Conservation (phyloP, 2,113 vertebrate species). For the Lanius ludovicianus region DNA sequence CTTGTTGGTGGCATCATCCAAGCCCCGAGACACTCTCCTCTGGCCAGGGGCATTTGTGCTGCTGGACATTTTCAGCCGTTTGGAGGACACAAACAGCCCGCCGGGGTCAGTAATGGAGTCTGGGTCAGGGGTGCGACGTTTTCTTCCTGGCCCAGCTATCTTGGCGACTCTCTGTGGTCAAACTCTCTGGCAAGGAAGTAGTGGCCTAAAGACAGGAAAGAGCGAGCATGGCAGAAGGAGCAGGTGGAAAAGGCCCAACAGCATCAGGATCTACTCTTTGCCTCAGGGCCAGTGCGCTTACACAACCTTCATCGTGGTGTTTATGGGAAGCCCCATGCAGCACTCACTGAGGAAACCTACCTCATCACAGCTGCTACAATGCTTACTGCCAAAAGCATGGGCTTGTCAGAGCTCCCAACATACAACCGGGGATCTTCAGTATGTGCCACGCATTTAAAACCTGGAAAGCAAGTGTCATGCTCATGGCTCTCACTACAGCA, state of each 20-base stretch:
- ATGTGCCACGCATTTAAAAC: not conserved
- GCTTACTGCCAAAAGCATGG: slow-evolving; percentile 18
- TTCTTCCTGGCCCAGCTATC: slow-evolving; percentile 98
- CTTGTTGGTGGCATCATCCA: slow-evolving; percentile 84
- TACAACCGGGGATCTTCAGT: not conserved
- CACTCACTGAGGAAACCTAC: not conserved
- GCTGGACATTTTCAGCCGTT: slow-evolving; percentile 91
- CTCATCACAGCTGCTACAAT: slow-evolving; percentile 30
- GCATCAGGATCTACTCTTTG: not conserved
- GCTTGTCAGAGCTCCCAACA: slow-evolving; percentile 4
- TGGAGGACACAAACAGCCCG: slow-evolving; percentile 87
- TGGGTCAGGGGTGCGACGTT: slow-evolving; percentile 97
- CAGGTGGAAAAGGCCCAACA: not conserved
- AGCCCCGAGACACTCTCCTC: slow-evolving; percentile 76
- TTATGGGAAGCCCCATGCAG: not conserved
- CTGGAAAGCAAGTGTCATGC: slow-evolving; percentile 24
- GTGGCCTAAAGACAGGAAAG: slow-evolving; percentile 66
- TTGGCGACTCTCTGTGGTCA: slow-evolving; percentile 93
- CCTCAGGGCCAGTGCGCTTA: not conserved
- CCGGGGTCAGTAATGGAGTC: slow-evolving; percentile 91
- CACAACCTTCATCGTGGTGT: not conserved
- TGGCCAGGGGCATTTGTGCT: slow-evolving; percentile 76
- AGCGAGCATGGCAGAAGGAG: not conserved
- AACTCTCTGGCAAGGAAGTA: slow-evolving; percentile 88
- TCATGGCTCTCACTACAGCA: not conserved